These are phyloP conservation scores for Cephus runcator DNA, from an alignment of 2,888 invertebrate genomes.

Conservation along the genomic window DNA sequence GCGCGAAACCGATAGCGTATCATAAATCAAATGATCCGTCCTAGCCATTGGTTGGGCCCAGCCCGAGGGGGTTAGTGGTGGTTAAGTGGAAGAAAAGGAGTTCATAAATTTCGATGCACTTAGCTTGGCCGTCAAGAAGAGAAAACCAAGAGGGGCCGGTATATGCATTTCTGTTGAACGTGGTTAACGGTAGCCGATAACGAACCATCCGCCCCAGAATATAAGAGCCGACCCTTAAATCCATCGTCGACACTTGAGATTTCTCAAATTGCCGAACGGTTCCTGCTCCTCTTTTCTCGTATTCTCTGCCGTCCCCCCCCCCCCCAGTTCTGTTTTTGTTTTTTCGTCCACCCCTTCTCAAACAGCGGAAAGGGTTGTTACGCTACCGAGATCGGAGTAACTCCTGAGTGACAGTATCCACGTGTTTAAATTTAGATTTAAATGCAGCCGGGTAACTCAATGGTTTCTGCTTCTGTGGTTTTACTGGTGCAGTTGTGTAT, in stretches of 20 bases:
- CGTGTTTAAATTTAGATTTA: neutral
- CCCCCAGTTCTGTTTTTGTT: no score
- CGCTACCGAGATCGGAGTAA: neutral
- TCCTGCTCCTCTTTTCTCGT: no score
- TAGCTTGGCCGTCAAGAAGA: conserved; percentile 22
- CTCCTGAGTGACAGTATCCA: neutral
- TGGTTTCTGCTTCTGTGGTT: no score
- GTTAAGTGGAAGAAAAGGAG: conserved; percentile 20
- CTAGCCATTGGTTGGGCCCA: neutral
- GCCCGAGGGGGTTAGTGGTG: conserved; percentile 20
- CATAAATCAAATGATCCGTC: no score
- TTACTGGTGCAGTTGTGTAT: no score
- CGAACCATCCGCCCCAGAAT: conserved; percentile 1
- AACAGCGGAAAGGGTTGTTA: no score
- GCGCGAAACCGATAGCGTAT: no score
- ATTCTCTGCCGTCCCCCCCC: no score
- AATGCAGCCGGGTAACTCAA: neutral
- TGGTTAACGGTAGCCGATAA: neutral
- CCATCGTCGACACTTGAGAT: neutral
- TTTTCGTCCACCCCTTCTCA: no score
- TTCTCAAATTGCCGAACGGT: no score
- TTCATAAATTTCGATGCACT: conserved; percentile 49
- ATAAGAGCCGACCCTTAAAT: neutral
- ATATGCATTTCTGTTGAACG: neutral
- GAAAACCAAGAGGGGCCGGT: neutral